These are phyloP conservation scores for Gasterosteus nipponicus DNA, from an alignment of 2,113 vertebrate species.

Conservation along the genomic window DNA sequence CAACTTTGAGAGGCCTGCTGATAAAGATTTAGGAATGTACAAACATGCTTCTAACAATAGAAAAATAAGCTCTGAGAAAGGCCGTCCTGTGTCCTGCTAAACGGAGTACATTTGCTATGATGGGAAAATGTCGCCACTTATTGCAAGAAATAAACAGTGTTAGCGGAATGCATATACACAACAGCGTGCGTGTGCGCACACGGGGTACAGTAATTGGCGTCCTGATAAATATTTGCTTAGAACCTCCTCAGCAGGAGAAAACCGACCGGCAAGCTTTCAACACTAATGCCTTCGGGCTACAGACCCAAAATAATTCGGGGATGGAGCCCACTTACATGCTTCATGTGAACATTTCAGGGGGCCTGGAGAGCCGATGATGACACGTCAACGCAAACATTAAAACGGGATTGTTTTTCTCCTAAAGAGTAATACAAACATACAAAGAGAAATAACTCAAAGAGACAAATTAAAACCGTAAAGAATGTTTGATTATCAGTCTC, in stretches of 20 bases:
- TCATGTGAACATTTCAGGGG: slow-evolving; percentile 45
- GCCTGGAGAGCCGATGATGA: slow-evolving; percentile 19
- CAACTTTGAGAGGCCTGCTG: slow-evolving; percentile 33
- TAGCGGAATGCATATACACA: slow-evolving; percentile 46
- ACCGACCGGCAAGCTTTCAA: slow-evolving; percentile 54
- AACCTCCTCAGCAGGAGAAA: slow-evolving; percentile 54
- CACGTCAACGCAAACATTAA: slow-evolving; percentile 34
- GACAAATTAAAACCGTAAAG: neutral
- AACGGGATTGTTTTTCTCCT: neutral
- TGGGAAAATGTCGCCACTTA: slow-evolving; percentile 31
- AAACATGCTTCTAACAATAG: slow-evolving; percentile 26
- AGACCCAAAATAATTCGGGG: slow-evolving; percentile 57
- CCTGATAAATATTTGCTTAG: slow-evolving; percentile 77
- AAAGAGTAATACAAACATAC: neutral
- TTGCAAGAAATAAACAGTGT: slow-evolving; percentile 58
- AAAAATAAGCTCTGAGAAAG: neutral
- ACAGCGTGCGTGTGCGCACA: slow-evolving; percentile 21
- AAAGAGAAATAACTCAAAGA: too few relatives aligned
- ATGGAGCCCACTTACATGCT: slow-evolving; percentile 48
- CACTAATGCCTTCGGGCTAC: slow-evolving; percentile 55
- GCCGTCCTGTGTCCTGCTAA: neutral
- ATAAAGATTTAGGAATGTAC: slow-evolving; percentile 40
- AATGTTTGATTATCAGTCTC: neutral
- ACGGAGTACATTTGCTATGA: slow-evolving; percentile 42
- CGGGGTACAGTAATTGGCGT: slow-evolving; percentile 56